Conservation (phyloP, 2,888 invertebrate species). For the Alviniconcha strummeri region DNA sequence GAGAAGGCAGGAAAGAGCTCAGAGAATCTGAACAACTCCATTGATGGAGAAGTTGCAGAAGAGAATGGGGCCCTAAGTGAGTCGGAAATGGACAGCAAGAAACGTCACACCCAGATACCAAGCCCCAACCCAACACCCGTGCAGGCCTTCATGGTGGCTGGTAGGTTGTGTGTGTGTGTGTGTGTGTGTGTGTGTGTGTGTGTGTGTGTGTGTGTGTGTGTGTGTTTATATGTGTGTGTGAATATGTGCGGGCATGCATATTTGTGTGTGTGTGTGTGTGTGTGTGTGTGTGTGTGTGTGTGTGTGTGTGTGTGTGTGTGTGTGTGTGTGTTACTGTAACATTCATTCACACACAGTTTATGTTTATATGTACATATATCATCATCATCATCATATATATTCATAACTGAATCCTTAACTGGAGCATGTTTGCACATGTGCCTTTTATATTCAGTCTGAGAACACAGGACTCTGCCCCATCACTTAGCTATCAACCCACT, state of each 20-base stretch:
- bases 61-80: constrained; percentile 44
- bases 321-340: too few species aligned
- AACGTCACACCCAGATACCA: constrained; percentile 49
- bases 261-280: too few species aligned
- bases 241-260: too few species aligned
- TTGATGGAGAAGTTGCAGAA: constrained; percentile 40
- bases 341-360: too few species aligned
- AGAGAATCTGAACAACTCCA: constrained; percentile 42
- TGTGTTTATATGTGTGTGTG: too few species aligned
- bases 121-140: constrained; percentile 46
- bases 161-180: constrained; percentile 33
- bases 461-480: too few species aligned
- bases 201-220: background rate
- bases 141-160: constrained; percentile 47
- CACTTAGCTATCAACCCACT: too few species aligned
- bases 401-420: too few species aligned
- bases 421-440: too few species aligned
- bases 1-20: constrained; percentile 38
- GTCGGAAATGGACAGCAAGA: constrained; percentile 45
- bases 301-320: background rate
- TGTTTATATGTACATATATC: too few species aligned
- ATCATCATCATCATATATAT: too few species aligned
- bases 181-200: background rate
- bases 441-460: too few species aligned
- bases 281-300: constrained; percentile 1